These are phyloP conservation scores for Coremacera marginata DNA, from an alignment of 2,888 invertebrate species.

Conservation along the genomic window DNA sequence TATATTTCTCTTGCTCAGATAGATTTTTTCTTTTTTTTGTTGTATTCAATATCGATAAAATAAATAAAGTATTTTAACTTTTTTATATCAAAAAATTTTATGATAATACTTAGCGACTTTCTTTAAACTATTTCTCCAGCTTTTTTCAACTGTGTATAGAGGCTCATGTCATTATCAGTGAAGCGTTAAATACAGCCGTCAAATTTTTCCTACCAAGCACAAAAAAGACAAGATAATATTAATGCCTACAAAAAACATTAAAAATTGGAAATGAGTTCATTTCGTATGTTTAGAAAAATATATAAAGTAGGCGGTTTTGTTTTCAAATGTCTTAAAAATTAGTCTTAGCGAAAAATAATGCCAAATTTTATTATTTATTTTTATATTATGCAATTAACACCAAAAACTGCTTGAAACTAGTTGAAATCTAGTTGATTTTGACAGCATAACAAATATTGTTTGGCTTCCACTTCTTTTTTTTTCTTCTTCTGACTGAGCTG, in stretches of 20 bases:
- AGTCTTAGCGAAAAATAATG: neutral
- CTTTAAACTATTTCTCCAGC: too few species aligned
- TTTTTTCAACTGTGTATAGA: too few species aligned
- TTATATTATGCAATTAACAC: slow-evolving; percentile 19
- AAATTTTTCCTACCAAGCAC: neutral
- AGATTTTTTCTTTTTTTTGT: too few species aligned
- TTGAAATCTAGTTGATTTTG: neutral
- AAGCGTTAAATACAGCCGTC: slow-evolving; percentile 1
- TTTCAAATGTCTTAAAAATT: neutral
- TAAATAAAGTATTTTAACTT: too few species aligned
- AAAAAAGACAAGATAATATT: neutral
- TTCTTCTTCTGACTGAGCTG: neutral
- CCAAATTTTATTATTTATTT: slow-evolving; percentile 3
- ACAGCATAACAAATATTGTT: slow-evolving; percentile 1
- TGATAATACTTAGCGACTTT: too few species aligned
- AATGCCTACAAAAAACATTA: neutral
- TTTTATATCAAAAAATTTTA: too few species aligned
- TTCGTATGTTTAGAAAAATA: neutral
- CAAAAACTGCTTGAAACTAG: neutral
- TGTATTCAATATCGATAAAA: too few species aligned
- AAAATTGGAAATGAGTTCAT: neutral
- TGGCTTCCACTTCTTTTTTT: neutral
- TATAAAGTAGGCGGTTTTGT: neutral
- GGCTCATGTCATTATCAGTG: neutral
- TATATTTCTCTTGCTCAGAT: too few species aligned